phyloP scores from a whole-genome alignment of 1,140 invertebrate genomes.

The Nasonia longicornis region DNA sequence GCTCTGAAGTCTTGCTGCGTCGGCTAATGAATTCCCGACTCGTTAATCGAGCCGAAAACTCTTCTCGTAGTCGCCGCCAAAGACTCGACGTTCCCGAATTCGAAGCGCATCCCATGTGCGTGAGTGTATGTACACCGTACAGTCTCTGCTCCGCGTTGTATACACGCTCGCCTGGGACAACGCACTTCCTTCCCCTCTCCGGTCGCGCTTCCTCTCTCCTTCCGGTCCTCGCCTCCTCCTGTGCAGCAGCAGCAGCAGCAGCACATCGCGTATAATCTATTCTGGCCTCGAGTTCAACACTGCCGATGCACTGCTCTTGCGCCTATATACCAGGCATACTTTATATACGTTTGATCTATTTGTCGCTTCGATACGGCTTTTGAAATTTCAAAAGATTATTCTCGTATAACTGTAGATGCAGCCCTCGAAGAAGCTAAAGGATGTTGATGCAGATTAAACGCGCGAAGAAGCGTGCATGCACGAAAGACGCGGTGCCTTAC shows the following conservation, averaged over 20 bases:
- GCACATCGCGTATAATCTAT: conserved; percentile 12
- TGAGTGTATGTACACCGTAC: no score
- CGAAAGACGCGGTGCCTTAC: not conserved
- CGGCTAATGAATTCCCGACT: no score
- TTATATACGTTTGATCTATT: not conserved
- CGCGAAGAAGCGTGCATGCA: not conserved
- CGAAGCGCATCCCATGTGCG: no score
- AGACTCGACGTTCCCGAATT: no score
- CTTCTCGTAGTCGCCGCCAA: no score
- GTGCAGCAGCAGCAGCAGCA: not conserved
- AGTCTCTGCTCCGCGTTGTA: not conserved
- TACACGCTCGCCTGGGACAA: not conserved
- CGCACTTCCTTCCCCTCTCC: conserved; percentile 21
- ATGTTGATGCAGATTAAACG: not conserved
- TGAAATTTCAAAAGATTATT: not conserved
- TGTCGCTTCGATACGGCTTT: not conserved
- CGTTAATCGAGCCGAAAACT: no score
- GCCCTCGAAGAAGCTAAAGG: not conserved
- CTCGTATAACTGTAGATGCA: not conserved
- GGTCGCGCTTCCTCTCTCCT: conserved; percentile 16
- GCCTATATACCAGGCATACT: not conserved
- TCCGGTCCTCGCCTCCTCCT: conserved; percentile 16
- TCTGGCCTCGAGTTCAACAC: conserved; percentile 6
- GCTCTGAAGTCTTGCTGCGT: no score
- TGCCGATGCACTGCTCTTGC: not conserved